Evolutionary conservation across 2,113 vertebrate genomes (phyloP).

Genomic region (Channa maculata): DNA sequence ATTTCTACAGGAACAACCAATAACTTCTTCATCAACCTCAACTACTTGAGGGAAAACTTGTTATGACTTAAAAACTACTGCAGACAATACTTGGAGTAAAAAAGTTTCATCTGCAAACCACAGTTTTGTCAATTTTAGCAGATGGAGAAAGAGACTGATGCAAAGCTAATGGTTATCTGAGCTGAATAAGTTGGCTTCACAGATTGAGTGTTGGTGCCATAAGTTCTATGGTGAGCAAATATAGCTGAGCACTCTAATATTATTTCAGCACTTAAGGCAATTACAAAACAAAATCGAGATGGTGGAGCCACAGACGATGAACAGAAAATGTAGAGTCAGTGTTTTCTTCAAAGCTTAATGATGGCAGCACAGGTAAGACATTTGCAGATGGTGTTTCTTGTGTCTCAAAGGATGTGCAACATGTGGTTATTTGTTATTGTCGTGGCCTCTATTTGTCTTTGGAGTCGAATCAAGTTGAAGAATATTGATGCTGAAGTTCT

Average conservation of each 20-base stretch:
- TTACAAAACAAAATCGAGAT: slow-evolving; percentile 35
- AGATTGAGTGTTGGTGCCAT: slow-evolving; percentile 23
- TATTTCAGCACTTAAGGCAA: slow-evolving; percentile 45
- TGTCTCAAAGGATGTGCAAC: slow-evolving; percentile 1
- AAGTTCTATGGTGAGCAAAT: slow-evolving; percentile 39
- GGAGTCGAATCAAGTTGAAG: not conserved
- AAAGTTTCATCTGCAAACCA: slow-evolving; percentile 15
- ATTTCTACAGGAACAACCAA: not conserved
- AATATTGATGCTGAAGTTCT: not conserved
- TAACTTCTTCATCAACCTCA: not conserved
- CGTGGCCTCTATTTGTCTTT: not conserved
- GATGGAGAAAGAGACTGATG: slow-evolving; percentile 16
- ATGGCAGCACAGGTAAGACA: not conserved
- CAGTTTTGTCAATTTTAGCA: slow-evolving; percentile 24
- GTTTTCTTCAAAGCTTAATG: not conserved
- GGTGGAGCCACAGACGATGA: slow-evolving; percentile 15
- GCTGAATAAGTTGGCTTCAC: slow-evolving; percentile 14
- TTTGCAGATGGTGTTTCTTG: not conserved
- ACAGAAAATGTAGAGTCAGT: slow-evolving; percentile 26
- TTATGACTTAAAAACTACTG: slow-evolving; percentile 12
- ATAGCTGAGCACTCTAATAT: slow-evolving; percentile 47
- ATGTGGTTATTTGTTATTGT: not conserved
- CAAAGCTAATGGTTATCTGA: slow-evolving; percentile 29
- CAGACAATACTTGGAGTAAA: not conserved
- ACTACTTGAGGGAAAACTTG: not conserved